Evolutionary conservation across 2,888 invertebrate genomes (phyloP).

Genomic region (Napeogenes inachia): DNA sequence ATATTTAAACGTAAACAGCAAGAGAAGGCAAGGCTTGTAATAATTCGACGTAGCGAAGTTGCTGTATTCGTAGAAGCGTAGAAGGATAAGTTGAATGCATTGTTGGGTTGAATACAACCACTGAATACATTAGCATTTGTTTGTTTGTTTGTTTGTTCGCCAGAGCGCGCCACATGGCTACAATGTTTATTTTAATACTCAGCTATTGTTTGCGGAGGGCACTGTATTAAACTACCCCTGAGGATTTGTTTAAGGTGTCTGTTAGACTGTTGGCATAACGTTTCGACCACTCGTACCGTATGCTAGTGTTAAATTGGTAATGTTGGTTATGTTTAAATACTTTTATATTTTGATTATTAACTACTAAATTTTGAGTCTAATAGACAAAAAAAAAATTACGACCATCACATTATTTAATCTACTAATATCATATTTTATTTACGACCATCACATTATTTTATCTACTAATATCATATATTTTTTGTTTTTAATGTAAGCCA

Average conservation of each 20-base stretch:
- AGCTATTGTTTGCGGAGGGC: constrained; percentile 68
- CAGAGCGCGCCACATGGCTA: constrained; percentile 68
- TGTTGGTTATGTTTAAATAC: neutral
- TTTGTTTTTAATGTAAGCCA: too few relatives aligned
- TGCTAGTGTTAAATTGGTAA: neutral
- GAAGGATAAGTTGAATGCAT: constrained; percentile 24
- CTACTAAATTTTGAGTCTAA: neutral
- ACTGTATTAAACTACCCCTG: constrained; percentile 64
- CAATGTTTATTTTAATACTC: constrained; percentile 76
- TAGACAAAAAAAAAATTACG: too few relatives aligned
- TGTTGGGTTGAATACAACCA: constrained; percentile 30
- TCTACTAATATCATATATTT: too few relatives aligned
- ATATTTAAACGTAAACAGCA: too few relatives aligned
- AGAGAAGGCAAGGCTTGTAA: too few relatives aligned
- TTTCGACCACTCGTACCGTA: constrained; percentile 24
- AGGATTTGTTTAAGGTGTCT: constrained; percentile 51
- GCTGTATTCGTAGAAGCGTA: neutral
- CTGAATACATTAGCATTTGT: constrained; percentile 69
- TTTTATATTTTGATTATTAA: neutral
- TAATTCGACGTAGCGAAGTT: too few relatives aligned
- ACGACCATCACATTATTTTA: neutral
- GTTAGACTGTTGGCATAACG: constrained; percentile 35
- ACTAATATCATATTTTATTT: too few relatives aligned
- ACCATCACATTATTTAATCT: neutral
- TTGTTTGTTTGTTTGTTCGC: constrained; percentile 60